phyloP scores from a whole-genome alignment of 2,888 invertebrate genomes.

The Drosophila meridiana region DNA sequence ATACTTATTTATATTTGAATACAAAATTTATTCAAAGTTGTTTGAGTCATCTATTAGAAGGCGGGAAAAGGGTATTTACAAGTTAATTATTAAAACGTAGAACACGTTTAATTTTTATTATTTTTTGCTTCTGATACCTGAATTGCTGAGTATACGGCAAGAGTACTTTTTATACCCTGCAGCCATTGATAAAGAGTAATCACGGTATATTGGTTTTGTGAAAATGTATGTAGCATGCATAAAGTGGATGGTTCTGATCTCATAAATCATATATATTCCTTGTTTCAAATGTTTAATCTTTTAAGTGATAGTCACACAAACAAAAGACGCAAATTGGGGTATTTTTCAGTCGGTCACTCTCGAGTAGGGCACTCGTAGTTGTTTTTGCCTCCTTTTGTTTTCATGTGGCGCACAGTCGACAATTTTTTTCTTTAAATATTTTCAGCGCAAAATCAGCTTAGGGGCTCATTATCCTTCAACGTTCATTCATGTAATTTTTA shows the following conservation, averaged over 20 bases:
- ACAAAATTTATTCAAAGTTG: neutral
- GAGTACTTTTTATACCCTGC: constrained; percentile 10
- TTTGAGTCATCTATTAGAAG: neutral
- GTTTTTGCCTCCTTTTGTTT: constrained; percentile 41
- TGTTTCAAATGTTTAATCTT: neutral
- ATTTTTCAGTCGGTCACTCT: neutral
- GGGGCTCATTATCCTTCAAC: constrained; percentile 83
- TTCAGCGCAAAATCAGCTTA: constrained; percentile 82
- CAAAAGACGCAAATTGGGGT: neutral
- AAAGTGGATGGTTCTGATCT: neutral
- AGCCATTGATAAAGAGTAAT: neutral
- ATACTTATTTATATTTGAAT: neutral
- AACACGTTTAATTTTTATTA: neutral
- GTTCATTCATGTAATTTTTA: constrained; percentile 84
- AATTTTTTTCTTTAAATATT: constrained; percentile 71
- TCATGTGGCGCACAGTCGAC: constrained; percentile 56
- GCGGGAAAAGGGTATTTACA: neutral
- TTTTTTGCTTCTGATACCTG: constrained; percentile 27
- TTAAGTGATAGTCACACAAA: neutral
- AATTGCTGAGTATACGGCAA: constrained; percentile 21
- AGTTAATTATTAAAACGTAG: neutral
- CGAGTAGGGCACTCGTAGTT: neutral
- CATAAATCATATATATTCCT: neutral
- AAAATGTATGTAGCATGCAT: neutral
- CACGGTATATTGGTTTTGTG: neutral